Evolutionary conservation across 2,888 invertebrate genomes (phyloP).

Genomic region (Morpho deidamia): DNA sequence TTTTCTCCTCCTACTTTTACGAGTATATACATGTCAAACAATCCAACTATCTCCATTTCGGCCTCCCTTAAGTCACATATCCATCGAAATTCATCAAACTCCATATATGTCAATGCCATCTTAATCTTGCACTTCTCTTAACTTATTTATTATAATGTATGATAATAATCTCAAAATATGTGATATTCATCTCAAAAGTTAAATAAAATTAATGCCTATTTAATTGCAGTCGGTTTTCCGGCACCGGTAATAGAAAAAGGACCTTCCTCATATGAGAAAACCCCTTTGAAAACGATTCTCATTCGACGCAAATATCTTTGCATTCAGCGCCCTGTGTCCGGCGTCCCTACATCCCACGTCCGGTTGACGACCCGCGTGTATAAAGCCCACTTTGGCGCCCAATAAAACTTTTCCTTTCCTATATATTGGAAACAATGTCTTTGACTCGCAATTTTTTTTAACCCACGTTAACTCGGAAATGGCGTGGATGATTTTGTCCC

Average conservation of each 20-base stretch:
- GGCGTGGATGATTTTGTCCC: conserved; percentile 7
- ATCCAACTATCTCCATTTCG: too few relatives aligned
- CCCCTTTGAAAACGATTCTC: conserved; percentile 69
- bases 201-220: conserved; percentile 35
- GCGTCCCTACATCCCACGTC: conserved; percentile 44
- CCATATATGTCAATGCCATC: too few relatives aligned
- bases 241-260: conserved; percentile 67
- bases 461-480: background rate
- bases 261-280: conserved; percentile 55
- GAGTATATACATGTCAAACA: too few relatives aligned
- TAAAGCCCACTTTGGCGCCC: conserved; percentile 73
- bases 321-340: conserved; percentile 71
- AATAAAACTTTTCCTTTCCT: conserved; percentile 71
- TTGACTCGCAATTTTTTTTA: conserved; percentile 30
- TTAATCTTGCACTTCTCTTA: too few relatives aligned
- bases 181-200: too few relatives aligned
- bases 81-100: too few relatives aligned
- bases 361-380: conserved; percentile 65
- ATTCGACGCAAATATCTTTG: conserved; percentile 71
- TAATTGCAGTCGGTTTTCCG: conserved; percentile 60
- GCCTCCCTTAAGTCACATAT: too few relatives aligned
- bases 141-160: too few relatives aligned
- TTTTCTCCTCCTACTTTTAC: too few relatives aligned
- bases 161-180: too few relatives aligned
- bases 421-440: conserved; percentile 75